phyloP scores from a whole-genome alignment of 2,888 invertebrate genomes.

The Aphrophora alni region DNA sequence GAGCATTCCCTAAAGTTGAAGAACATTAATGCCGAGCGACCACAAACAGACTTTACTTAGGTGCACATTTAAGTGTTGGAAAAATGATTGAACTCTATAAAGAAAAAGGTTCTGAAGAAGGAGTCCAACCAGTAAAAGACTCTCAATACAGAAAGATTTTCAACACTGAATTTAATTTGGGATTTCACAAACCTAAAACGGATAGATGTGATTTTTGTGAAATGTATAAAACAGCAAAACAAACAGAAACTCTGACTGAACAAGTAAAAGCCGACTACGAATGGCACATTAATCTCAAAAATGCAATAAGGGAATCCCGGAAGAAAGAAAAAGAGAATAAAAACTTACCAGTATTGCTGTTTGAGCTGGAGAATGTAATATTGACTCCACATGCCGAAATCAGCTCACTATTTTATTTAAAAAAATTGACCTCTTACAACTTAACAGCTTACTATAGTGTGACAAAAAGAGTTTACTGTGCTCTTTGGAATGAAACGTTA shows the following conservation, averaged over 20 bases:
- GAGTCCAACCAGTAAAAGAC: neutral
- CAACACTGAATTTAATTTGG: constrained; percentile 18
- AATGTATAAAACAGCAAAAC: constrained; percentile 2
- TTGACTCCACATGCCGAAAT: constrained; percentile 22
- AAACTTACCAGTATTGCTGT: constrained; percentile 6
- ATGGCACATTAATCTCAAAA: neutral
- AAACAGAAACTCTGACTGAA: constrained; percentile 12
- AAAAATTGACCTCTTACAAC: too few species aligned
- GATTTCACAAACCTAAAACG: constrained; percentile 19
- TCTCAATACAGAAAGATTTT: constrained; percentile 12
- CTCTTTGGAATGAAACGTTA: too few species aligned
- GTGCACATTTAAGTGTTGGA: neutral
- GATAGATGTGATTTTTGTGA: constrained; percentile 23
- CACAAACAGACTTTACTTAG: constrained; percentile 10
- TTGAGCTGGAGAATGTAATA: too few species aligned
- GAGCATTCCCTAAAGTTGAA: neutral
- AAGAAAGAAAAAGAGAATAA: constrained; percentile 13
- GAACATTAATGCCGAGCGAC: constrained; percentile 21
- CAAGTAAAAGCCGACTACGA: neutral
- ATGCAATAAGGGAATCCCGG: neutral
- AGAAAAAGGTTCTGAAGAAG: neutral
- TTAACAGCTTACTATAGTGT: constrained; percentile 29
- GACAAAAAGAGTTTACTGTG: too few species aligned
- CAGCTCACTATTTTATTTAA: too few species aligned
- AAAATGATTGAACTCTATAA: constrained; percentile 15